Evolutionary conservation across 2,888 invertebrate genomes (phyloP), one percentile per base, ranked within the genome.

Genomic region (Bembecia ichneumoniformis): DNA sequence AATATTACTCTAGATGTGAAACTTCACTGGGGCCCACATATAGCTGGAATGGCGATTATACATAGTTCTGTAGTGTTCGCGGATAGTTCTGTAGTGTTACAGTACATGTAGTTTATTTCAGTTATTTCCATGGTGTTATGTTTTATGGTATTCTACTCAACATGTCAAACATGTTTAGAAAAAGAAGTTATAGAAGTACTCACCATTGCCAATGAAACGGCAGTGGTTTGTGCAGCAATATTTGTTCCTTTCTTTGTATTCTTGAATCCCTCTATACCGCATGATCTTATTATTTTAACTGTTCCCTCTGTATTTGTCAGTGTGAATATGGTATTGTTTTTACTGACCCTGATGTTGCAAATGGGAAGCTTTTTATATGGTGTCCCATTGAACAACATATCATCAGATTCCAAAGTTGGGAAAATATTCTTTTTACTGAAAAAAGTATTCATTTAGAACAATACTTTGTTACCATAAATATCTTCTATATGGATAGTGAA

Each of bases 181-280:
- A 44, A 4, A 14, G 1, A 15, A 1, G 14, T 43, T 9, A 14
- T 15, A n/a, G 3, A 43, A 14, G 11, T 55, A 79, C 90, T 88
- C 86, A 96, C 96, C 52, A 86, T 82, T 58, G 94, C 93, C 60
- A 97, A 82, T 51, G 89, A 91, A 49, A 97, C 91, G 17, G 96
- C 98, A 17, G 97, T 95, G 10, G 97, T 95, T 81, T 99, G 98
- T 1, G 97, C 98, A 40, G 98, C 98, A 65, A 98, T 94, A 71
- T 97, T 98, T 3, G 98, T 98, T 54, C 98, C 98, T 79, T 98
- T 98, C 60, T 94, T 92, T 0, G 97, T 92, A 75, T 98, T 96
- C 80, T 96, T 97, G 68, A 97, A 99, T 3, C 98, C 98, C 74
- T 98, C 98, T 61, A 93, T 89, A 1, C 98, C 97, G 82, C 96